Base-by-base conservation (phyloP, 2,113 vertebrate species). In the Illadopsis cleaveri region DNA sequence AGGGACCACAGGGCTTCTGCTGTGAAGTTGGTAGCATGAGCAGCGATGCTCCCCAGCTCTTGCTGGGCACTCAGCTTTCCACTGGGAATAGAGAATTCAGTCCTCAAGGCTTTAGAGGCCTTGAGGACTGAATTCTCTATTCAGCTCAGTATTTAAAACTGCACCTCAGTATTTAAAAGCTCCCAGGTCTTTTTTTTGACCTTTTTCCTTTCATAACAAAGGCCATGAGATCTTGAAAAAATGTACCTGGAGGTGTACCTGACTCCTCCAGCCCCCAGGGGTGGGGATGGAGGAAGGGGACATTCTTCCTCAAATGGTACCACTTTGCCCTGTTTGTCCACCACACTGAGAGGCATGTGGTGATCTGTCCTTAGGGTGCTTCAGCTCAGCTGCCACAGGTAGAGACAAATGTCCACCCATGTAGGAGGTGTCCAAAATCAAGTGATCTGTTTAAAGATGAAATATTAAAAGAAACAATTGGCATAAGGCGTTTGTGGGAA, bases 271-370 rank as follows among this genome's bases (percentile, higher is more conserved):
- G 45, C 69, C 89, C 17, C 72, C 60, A 12, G 60, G 2, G 1
- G 8, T 24, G 28, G 30, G 40, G 10, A 3, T 53, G 70, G 65
- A 76, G 61, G 75, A 68, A 21, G 57, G 25, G 73, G 82, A 11
- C 28, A 25, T 2, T 78, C 35, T 53, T 35, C 13, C 65, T 15
- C 12, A 45, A 12, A 40, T 53, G 28, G 42, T 47, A 11, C 10
- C 23, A 3, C n/a, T 16, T 30, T 30, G 23, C 33, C 45, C 23
- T 24, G 0, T 53, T 73, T 51, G 12, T 23, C 22, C 35, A 12
- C 42, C 4, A 1, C 0, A 5, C 50, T 0, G 0, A 30, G 79
- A 48, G 51, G 38, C 20, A 21, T 3, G 0, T 64, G 64, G 48
- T 1, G 5, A 12, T 65, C 50, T 72, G 45, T 66, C n/a, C 33